Evolutionary conservation across 1,140 invertebrate species (phyloP).

Genomic region (Orchestia grillus): DNA sequence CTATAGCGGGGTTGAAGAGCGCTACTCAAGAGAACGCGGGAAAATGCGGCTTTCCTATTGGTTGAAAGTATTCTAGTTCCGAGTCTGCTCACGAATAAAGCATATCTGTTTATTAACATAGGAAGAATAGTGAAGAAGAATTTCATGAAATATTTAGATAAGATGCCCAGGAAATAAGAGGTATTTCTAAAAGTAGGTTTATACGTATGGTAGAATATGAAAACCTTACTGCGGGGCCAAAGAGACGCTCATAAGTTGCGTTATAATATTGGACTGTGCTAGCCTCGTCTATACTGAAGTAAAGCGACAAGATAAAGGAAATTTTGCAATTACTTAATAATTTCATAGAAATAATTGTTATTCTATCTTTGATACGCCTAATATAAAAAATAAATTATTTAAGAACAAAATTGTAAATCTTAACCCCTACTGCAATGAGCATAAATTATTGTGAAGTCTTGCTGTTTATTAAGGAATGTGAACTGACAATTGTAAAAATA

Average conservation of each 20-base stretch:
- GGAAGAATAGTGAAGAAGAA: neutral
- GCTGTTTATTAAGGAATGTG: constrained; percentile 47
- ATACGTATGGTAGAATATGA: neutral
- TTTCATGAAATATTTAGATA: neutral
- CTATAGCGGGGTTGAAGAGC: constrained; percentile 23
- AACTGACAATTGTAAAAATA: constrained; percentile 52
- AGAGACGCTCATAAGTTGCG: neutral
- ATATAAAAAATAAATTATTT: neutral
- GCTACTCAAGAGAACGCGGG: neutral
- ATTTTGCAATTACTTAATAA: neutral
- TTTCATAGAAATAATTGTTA: neutral
- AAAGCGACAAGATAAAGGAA: constrained; percentile 33
- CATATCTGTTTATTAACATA: constrained; percentile 14
- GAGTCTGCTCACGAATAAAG: constrained; percentile 33
- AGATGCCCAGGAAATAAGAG: neutral
- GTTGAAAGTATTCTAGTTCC: constrained; percentile 30
- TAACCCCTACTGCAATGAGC: neutral
- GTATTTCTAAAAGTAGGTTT: neutral
- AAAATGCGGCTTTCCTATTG: constrained; percentile 41
- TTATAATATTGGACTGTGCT: constrained; percentile 47
- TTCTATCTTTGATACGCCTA: neutral
- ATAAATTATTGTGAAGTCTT: constrained; percentile 51
- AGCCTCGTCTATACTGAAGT: constrained; percentile 49
- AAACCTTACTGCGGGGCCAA: neutral
- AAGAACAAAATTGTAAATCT: neutral